A percentile compares a stretch with the other conserved stretches of the same genome.
These are phyloP conservation scores for Anoplius nigerrimus DNA, from an alignment of 2,888 invertebrate genomes.

Conservation along the genomic window DNA sequence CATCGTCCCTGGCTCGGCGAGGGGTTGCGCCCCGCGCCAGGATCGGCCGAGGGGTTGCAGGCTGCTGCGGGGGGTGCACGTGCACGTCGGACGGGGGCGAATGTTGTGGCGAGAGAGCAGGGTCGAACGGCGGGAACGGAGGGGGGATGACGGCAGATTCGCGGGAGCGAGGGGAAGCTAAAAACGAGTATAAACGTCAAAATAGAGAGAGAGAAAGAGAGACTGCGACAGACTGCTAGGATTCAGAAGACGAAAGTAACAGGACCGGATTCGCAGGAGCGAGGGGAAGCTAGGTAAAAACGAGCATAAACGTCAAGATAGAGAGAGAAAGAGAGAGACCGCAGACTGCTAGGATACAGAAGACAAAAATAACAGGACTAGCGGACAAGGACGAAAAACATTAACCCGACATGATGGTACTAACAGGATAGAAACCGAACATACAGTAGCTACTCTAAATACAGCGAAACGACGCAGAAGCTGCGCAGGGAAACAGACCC, in stretches of 20 bases:
- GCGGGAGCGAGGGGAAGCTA: constrained; percentile 3
- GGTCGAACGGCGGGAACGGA: constrained; percentile 10
- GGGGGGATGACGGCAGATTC: constrained; percentile 17
- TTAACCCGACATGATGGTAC: too few species aligned
- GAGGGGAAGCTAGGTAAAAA: not conserved
- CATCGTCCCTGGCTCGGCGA: constrained; percentile 26
- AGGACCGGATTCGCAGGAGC: constrained; percentile 11
- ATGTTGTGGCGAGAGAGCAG: not conserved
- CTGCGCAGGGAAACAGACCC: too few species aligned
- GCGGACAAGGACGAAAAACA: too few species aligned
- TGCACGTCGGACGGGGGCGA: constrained; percentile 9
- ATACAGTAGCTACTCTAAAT: too few species aligned
- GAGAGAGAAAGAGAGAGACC: constrained; percentile 5
- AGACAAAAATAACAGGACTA: too few species aligned
- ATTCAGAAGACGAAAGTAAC: too few species aligned
- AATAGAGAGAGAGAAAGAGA: constrained; percentile 1
- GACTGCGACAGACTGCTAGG: too few species aligned
- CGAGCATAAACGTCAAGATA: too few species aligned
- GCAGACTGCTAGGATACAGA: too few species aligned
- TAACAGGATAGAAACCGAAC: too few species aligned
- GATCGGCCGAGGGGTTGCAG: constrained; percentile 32
- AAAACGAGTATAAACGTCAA: too few species aligned
- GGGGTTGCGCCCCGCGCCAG: constrained; percentile 36
- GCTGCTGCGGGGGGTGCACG: constrained; percentile 23
- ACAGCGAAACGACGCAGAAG: too few species aligned